Evolutionary conservation across 2,888 invertebrate genomes (phyloP), one percentile per base, ranked within the genome.

Genomic region (Lepidocyrtinus sp.): DNA sequence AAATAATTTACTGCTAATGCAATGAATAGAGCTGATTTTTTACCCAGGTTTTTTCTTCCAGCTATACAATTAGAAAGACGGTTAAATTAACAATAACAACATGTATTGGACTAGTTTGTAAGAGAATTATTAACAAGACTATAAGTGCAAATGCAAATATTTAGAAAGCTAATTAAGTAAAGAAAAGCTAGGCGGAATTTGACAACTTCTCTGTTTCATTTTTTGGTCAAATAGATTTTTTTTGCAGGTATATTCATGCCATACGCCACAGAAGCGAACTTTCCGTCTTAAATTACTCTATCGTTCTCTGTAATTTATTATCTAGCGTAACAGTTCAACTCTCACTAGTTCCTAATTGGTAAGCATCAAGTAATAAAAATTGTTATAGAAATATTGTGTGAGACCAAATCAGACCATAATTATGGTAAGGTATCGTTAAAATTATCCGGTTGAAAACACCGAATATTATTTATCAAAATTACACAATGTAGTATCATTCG

Each of bases 331-430:
- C n/a, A n/a, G n/a, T n/a, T n/a, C n/a, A n/a, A n/a, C n/a, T n/a
- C n/a, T n/a, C n/a, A n/a, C n/a, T n/a, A n/a, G n/a, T n/a, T n/a
- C 50, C 2, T 50, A 50, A 50, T 50, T 17, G 2, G 50, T 50
- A 50, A 50, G 50, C 50, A 7, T 36, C 36, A 50, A 7, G 50
- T 7, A 50, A 50, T 50, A 50, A 50, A 50, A 50, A 36, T 36
- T 36, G 12, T 36, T 50, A 50, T 50, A 12, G 50, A 50, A 50
- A 17, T 50, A 50, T 36, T 50, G 50, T n/a, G n/a, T 50, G 50
- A 50, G 50, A 50, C 50, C 50, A 80, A 70, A 80, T 80, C 80
- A 80, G 80, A 80, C 80, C 80, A 80, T 80, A 50, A 75, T 70
- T 61, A 80, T 68, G 62, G 68, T 59, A 72, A 27, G 27, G 59